Base-by-base conservation (phyloP, 2,113 vertebrate genomes). In the Athene cunicularia region DNA sequence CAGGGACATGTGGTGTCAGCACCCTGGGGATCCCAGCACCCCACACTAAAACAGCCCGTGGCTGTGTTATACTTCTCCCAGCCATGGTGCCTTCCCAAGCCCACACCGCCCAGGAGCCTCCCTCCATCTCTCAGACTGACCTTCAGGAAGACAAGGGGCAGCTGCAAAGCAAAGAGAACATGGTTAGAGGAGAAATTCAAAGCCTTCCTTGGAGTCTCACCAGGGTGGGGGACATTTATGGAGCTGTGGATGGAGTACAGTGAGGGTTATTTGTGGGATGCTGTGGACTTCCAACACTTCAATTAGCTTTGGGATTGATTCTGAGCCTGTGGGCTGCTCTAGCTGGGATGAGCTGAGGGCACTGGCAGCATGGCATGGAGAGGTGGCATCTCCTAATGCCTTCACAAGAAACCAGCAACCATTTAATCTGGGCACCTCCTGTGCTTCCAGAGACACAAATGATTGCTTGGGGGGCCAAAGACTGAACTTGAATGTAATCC, bases 141-240 rank as follows among this genome's bases (percentile, higher is more conserved):
- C 95, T 97, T 63, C 83, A 97, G 86, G 72, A 92, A 4, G 75
- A 97, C 91, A 9, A 92, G 58, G n/a, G 75, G 75, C 49, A 97
- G 75, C 96, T 97, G 91, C 49, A 97, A 96, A 27, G 75, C 75
- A 96, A 97, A 72, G 52, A 94, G 53, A 75, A 80, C 35, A 23
- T 21, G 52, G 80, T 96, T 64, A 93, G 83, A 64, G 53, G 47
- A 88, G 75, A 37, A 28, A 8, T 27, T 74, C 41, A 27, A 8
- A 80, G 35, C 27, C 33, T 43, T 56, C 19, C 12, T 9, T 63
- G n/a, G 27, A 41, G 30, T 66, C 27, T 81, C 35, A 56, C 23
- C 6, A 13, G 26, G 35, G 12, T 18, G n/a, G 37, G 37, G 52
- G 50, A 49, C 24, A 47, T 12, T 37, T 76, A 6, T 12, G 63